These are phyloP conservation scores for Lepeophtheirus salmonis DNA, from an alignment of 1,140 invertebrate species.

Conservation along the genomic window DNA sequence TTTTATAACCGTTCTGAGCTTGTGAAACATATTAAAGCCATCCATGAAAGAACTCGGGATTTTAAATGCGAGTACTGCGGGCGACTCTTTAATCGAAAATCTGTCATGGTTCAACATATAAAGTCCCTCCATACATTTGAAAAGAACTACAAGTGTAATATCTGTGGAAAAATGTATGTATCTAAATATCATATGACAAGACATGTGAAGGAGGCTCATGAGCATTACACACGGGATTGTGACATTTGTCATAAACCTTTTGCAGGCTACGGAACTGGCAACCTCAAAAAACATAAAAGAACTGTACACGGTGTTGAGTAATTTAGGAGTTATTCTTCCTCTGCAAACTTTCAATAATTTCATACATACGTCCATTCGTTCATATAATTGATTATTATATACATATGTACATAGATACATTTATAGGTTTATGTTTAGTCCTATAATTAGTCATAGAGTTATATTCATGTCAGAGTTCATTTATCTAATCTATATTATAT, in stretches of 20 bases:
- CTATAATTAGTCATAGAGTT: too few relatives aligned
- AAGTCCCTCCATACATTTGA: background rate
- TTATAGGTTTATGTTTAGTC: too few relatives aligned
- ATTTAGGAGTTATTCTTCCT: too few relatives aligned
- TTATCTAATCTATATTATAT: too few relatives aligned
- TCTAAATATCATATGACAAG: background rate
- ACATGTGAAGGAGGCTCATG: background rate
- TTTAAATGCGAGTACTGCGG: background rate
- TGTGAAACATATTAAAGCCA: background rate
- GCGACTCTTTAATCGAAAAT: background rate
- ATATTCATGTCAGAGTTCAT: too few relatives aligned
- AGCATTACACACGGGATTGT: background rate
- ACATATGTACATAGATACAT: too few relatives aligned
- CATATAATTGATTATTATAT: too few relatives aligned
- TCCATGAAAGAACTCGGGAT: background rate
- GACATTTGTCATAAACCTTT: background rate
- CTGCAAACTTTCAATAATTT: too few relatives aligned
- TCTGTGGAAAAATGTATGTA: background rate
- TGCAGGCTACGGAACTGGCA: background rate
- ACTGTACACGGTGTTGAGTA: background rate
- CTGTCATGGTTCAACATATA: background rate
- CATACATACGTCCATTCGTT: too few relatives aligned
- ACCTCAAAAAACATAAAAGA: background rate
- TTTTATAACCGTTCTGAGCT: background rate
- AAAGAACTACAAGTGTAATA: background rate